Conservation (phyloP, 2,888 invertebrate species). For the Caenorhabditis becei region DNA sequence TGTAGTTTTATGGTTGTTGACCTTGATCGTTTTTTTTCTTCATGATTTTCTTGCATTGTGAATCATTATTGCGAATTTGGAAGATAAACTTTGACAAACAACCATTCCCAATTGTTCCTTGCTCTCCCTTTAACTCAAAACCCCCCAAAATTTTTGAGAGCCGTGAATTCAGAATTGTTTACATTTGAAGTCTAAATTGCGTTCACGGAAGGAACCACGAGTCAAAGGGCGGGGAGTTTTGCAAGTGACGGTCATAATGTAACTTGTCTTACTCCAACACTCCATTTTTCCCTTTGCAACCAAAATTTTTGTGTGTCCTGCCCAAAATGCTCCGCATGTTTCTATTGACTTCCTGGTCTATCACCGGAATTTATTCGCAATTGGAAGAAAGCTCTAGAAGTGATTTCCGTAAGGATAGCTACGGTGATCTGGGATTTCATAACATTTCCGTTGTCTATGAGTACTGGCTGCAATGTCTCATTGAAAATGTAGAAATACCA, state of each 20-base stretch:
- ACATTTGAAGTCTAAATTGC: slow-evolving; percentile 35
- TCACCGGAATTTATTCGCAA: neutral
- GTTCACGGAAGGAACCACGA: slow-evolving; percentile 38
- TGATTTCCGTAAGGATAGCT: slow-evolving; percentile 16
- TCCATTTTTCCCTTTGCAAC: neutral
- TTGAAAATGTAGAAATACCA: slow-evolving; percentile 31
- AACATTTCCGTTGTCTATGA: slow-evolving; percentile 29
- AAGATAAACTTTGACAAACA: too few relatives aligned
- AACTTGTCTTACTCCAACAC: slow-evolving; percentile 42
- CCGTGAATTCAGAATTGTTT: slow-evolving; percentile 34
- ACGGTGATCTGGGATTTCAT: neutral
- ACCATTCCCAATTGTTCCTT: too few relatives aligned
- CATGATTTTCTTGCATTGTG: too few relatives aligned
- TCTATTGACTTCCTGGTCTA: neutral
- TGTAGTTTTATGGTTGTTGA: too few relatives aligned
- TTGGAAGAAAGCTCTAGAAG: slow-evolving; percentile 31
- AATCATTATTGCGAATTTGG: too few relatives aligned
- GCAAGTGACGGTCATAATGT: slow-evolving; percentile 20
- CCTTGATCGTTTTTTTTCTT: too few relatives aligned
- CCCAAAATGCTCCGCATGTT: neutral
- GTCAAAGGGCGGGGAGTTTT: slow-evolving; percentile 13
- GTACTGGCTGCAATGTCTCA: slow-evolving; percentile 37
- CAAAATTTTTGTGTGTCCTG: neutral
- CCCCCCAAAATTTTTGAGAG: neutral
- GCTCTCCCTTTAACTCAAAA: neutral